Percentiles rank a stretch among this genome's conserved stretches.
phyloP scores from a whole-genome alignment of 2,797 vertebrate genomes.

The Melanotaenia boesemani region DNA sequence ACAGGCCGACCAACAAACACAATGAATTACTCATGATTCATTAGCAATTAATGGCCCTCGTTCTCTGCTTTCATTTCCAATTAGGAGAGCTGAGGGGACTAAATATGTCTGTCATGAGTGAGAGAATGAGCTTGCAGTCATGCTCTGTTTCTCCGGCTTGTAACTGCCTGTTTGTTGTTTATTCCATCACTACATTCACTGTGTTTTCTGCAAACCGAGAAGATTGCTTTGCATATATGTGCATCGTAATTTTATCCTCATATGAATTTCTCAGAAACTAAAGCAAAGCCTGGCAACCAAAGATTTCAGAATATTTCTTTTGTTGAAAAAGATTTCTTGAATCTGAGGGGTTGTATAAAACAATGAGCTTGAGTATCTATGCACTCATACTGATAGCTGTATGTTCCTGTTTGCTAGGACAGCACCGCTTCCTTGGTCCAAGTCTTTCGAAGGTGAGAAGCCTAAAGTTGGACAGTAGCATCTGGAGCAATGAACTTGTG shows the following conservation, averaged over 20 bases:
- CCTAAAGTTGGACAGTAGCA: constrained; percentile 93
- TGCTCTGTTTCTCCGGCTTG: constrained; percentile 66
- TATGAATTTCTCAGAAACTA: constrained; percentile 18
- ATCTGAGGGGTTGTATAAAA: not conserved
- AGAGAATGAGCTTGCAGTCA: constrained; percentile 71
- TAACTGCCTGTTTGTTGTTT: constrained; percentile 66
- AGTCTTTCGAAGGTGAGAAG: constrained; percentile 94
- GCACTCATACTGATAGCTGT: constrained; percentile 4
- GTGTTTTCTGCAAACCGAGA: constrained; percentile 19
- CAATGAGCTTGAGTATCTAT: constrained; percentile 4
- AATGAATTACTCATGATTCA: constrained; percentile 89
- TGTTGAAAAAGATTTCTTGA: not conserved
- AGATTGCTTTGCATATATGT: constrained; percentile 33
- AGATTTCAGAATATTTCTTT: not conserved
- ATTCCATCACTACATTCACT: constrained; percentile 39
- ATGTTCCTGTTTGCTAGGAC: constrained; percentile 81
- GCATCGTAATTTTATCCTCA: constrained; percentile 19
- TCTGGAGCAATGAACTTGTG: constrained; percentile 98
- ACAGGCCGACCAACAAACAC: constrained; percentile 84
- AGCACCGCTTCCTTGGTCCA: constrained; percentile 92
- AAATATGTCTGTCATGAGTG: constrained; percentile 78
- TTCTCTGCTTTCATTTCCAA: constrained; percentile 84
- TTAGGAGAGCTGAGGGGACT: constrained; percentile 79
- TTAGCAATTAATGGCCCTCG: constrained; percentile 85
- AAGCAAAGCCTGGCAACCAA: constrained; percentile 15